A percentile compares a stretch with the other conserved stretches of the same genome.
These are phyloP conservation scores for Morone chrysops DNA, from an alignment of 2,113 vertebrate genomes.

Conservation along the genomic window DNA sequence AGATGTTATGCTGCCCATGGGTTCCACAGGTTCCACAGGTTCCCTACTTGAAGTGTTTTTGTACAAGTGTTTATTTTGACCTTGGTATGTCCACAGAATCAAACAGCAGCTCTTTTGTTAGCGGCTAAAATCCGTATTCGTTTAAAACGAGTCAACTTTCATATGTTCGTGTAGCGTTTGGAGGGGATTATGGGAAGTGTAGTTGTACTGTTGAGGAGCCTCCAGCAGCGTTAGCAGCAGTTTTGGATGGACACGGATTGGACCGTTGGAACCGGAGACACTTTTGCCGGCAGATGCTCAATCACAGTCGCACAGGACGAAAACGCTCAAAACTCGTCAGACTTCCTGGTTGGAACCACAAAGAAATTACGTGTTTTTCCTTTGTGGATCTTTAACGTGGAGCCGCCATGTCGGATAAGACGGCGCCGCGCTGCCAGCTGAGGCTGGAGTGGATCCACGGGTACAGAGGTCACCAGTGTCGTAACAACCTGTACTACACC, in stretches of 20 bases:
- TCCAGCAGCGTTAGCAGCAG: background rate
- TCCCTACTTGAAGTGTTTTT: no score
- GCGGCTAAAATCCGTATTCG: no score
- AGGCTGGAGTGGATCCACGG: slow-evolving; percentile 98
- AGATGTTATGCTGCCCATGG: no score
- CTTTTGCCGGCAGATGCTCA: background rate
- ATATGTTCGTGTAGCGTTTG: no score
- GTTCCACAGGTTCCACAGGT: no score
- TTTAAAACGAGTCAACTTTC: no score
- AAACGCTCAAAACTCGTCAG: background rate
- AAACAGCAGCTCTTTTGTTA: no score
- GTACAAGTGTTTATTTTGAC: no score
- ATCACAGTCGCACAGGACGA: background rate
- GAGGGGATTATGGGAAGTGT: slow-evolving; percentile 48
- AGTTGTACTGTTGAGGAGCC: slow-evolving; percentile 8
- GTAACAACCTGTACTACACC: slow-evolving; percentile 99
- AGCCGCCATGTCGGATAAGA: slow-evolving; percentile 91
- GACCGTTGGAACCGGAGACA: background rate
- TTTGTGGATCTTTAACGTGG: background rate
- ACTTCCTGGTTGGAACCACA: background rate
- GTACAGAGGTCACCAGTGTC: slow-evolving; percentile 97
- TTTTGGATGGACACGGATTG: background rate
- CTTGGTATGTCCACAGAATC: no score
- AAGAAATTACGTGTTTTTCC: no score
- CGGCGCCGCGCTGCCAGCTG: slow-evolving; percentile 94